Base-by-base conservation (phyloP, 2,113 vertebrate species). In the Propithecus coquereli region DNA sequence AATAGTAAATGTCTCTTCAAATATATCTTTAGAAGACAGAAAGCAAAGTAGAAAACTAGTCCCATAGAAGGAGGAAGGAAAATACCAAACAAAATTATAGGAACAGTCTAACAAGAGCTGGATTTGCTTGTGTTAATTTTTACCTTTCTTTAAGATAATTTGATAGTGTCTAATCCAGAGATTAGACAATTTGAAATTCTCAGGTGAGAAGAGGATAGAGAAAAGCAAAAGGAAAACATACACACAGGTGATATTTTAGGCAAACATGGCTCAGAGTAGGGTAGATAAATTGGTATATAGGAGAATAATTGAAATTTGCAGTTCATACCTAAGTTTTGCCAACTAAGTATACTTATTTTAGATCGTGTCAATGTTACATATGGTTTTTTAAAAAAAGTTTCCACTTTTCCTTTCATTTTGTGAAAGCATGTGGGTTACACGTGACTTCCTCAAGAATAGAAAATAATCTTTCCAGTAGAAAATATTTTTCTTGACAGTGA, bases 11-110 rank as follows among this genome's bases (percentile, higher is more conserved):
- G 90, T 77, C 23, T 95, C 47, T 57, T 96, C 79, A 97, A 94
- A 94, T 97, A 37, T 61, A 40, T 97, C 86, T 97, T 94, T 89
- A 90, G 92, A 76, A 82, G 73, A 37, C 54, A 22, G 92, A 95
- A 97, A 95, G 74, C 76, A 94, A 95, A 91, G 88, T 87, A 71
- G 59, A 76, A 97, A 97, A 90, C 66, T 66, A 87, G 65, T 97
- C 37, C 47, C 59, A 43, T 83, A 57, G 85, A 86, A 37, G 92
- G 43, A 57, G 73, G 74, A 96, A 82, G 68, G 83, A 92, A 95
- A 96, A 83, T 40, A 57, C 3, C 43, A 95, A 43, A 34, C 84
- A 71, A 54, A 57, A 73, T 47, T 87, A 50, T 96, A 74, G 63
- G 93, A 87, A 30, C 8, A 77, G 14, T 47, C 34, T 74, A 96